Base-by-base conservation (phyloP, 2,113 vertebrate genomes). In the Erinaceus europaeus region DNA sequence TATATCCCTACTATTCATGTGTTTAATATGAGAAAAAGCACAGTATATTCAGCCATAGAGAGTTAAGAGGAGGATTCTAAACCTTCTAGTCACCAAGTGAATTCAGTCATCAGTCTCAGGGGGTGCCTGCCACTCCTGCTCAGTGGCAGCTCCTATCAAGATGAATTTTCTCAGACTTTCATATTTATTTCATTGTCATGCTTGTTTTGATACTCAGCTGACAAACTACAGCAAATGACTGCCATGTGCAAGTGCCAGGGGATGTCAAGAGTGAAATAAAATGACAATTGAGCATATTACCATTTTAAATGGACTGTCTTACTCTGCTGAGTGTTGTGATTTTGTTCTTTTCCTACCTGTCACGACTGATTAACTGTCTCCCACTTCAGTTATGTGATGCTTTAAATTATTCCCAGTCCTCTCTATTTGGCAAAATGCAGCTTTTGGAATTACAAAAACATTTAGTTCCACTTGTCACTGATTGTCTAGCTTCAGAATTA, bases 151-250 rank as follows among this genome's bases (percentile, higher is more conserved):
- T 95, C 44, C 93, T 82, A 75, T 44, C 76, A 29, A 17, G 78
- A 36, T 65, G 15, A 17, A 72, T 96, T 95, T 95, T 92, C 78
- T 92, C 79, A 64, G 80, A 91, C 61, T 84, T 48, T 27, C 2
- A 0, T 93, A 91, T 97, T 96, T 96, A 96, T 96, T 95, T 95
- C 86, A 92, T 89, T 94, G 94, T 83, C 77, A 27, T 64, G 84
- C 73, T 94, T 96, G 88, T 96, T 97, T 96, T 93, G 95, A 86
- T 96, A 86, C 86, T 80, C 88, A 83, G 34, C 86, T 95, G 93
- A 94, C 94, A 96, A 88, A 72, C 90, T 72, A 38, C 44, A 0
- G 42, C 65, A 85, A 84, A 64, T 62, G 93, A 95, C 82, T 27
- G 90, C 86, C 89, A 78, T 27, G 48, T 93, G 79, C 89, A 93